Evolutionary conservation across 1,140 invertebrate genomes (phyloP), one percentile per base, ranked within the genome.

Genomic region (Listronotus bonariensis): DNA sequence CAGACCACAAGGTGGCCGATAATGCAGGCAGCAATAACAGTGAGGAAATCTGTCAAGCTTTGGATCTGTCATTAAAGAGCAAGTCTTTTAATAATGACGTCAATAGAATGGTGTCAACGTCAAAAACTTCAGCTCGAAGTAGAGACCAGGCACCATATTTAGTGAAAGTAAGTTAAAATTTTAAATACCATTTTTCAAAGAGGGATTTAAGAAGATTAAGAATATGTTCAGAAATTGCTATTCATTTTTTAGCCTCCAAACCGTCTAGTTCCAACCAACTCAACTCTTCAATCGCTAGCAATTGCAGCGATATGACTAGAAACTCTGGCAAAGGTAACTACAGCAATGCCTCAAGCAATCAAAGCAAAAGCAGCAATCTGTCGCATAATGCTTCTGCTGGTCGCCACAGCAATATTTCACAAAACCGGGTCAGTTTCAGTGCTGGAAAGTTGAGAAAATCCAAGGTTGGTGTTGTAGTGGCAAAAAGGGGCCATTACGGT

Each of bases 21-120:
- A 26, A 26, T 26, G 20, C 20, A 26, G 20, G 2, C 20, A 26
- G 20, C 5, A n/a, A n/a, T n/a, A 36, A 34, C 6, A 10, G 36
- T 53, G 32, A 15, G n/a, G 32, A 53, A 12, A 32, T 31, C 4
- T 36, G 26, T 32, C 18, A 53, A 31, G 51, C 34, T 17, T 32
- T 53, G 15, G 51, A 53, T 36, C 34, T 53, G 15, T 53, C 51
- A 32, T 36, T 31, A 3, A 53, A 38, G 36, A 53, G 17, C 12
- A 53, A 53, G 26, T 49, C 46, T 45, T 7, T 9, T 17, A 9
- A 3, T 15, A 45, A 17, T 45, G 17, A 45, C n/a, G 42, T 14
- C n/a, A 45, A 45, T 7, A 12, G 17, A 14, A 45, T 5, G 8
- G n/a, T 45, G 11, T 14, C 42, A 3, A 3, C 2, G 11, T 45